Percentiles rank a stretch among this genome's conserved stretches.
phyloP scores from a whole-genome alignment of 2,888 invertebrate genomes.

The Hemicrepidius hirtus region DNA sequence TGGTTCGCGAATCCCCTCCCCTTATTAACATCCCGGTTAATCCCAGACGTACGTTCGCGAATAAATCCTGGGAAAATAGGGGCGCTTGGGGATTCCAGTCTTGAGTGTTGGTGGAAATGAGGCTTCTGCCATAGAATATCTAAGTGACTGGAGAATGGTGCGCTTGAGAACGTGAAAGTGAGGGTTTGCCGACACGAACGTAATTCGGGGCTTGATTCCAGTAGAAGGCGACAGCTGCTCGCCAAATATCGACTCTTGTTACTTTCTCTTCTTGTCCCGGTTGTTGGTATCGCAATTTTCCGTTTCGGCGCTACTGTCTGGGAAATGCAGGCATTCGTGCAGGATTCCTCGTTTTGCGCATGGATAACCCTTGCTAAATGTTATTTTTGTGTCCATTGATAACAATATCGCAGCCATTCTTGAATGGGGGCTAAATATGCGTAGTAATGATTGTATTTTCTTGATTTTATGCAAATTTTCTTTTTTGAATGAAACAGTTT shows the following conservation, averaged over 20 bases:
- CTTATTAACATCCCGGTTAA: neutral
- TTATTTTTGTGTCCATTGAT: slow-evolving; percentile 29
- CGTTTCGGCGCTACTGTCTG: slow-evolving; percentile 43
- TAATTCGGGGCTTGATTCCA: slow-evolving; percentile 31
- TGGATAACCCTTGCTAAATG: neutral
- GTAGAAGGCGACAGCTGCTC: slow-evolving; percentile 45
- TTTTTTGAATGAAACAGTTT: no score
- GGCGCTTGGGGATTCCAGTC: neutral
- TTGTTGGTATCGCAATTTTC: slow-evolving; percentile 39
- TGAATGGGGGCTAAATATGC: slow-evolving; percentile 5
- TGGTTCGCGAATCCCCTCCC: slow-evolving; percentile 42
- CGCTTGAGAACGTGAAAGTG: slow-evolving; percentile 14
- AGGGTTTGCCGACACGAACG: slow-evolving; percentile 8
- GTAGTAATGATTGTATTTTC: slow-evolving; percentile 3
- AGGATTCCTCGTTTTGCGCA: slow-evolving; percentile 30
- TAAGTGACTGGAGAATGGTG: neutral
- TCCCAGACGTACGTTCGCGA: slow-evolving; percentile 23
- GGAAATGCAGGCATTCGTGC: slow-evolving; percentile 40
- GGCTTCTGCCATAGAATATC: slow-evolving; percentile 2
- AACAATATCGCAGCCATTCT: neutral
- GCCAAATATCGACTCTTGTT: slow-evolving; percentile 49
- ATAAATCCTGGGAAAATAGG: slow-evolving; percentile 8
- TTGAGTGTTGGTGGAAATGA: neutral
- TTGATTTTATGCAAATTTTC: neutral
- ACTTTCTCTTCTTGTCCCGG: slow-evolving; percentile 49